Conservation (phyloP, 2,888 invertebrate species). For the Polyommatus iphigenia region DNA sequence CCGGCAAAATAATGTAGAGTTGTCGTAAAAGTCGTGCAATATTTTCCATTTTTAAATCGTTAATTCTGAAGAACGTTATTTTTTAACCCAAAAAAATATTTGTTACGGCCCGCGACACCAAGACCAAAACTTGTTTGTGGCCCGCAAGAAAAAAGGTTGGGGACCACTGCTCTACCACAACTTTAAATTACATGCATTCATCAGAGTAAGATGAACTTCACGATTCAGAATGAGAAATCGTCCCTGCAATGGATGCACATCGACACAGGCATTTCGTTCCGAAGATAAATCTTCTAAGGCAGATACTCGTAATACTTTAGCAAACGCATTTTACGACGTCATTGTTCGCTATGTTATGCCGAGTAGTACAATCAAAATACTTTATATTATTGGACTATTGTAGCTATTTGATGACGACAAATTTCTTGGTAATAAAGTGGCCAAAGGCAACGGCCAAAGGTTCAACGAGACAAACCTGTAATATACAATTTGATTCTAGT, state of each 20-base stretch:
- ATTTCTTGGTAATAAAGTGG: not conserved
- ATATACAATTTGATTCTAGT: no score
- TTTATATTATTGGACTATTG: not conserved
- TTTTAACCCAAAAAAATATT: no score
- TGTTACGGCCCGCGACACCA: no score
- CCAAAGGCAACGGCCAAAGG: no score
- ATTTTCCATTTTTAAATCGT: no score
- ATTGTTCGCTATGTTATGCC: not conserved
- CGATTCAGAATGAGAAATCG: constrained; percentile 6
- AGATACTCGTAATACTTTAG: constrained; percentile 7
- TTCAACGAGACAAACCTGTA: not conserved
- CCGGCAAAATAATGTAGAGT: no score
- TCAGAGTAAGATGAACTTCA: constrained; percentile 2
- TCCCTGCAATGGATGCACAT: not conserved
- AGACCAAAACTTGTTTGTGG: no score
- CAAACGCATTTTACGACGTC: constrained; percentile 16
- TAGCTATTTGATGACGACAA: not conserved
- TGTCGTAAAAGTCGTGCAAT: no score
- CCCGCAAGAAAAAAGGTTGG: no score
- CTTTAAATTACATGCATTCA: not conserved
- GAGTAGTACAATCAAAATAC: constrained; percentile 11
- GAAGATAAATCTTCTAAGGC: constrained; percentile 13
- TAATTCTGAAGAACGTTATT: no score
- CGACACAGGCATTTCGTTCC: not conserved
- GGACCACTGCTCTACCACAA: not conserved